Conservation (phyloP, 2,888 invertebrate genomes). For the Parascotia fuliginaria region DNA sequence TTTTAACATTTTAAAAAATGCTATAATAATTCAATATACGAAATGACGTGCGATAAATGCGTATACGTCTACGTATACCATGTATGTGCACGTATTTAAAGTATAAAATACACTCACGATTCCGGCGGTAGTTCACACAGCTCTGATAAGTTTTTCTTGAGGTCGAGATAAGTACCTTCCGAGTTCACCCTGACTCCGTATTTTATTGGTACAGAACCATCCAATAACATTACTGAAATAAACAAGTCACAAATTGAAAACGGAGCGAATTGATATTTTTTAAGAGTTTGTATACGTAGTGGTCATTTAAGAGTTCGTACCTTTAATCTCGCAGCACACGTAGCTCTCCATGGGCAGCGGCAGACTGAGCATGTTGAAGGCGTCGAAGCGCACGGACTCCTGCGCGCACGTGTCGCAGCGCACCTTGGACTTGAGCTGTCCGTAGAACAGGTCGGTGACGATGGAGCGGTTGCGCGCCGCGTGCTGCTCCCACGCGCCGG, state of each 20-base stretch:
- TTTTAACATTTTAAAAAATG: too few species aligned
- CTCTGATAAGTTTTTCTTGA: constrained; percentile 89
- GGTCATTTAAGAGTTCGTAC: constrained; percentile 76
- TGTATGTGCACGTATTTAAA: background rate
- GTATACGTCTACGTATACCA: background rate
- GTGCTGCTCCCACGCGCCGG: constrained; percentile 94
- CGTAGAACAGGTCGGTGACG: constrained; percentile 96
- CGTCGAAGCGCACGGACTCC: constrained; percentile 95
- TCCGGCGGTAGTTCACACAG: constrained; percentile 85
- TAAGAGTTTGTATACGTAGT: too few species aligned
- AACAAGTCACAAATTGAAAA: too few species aligned
- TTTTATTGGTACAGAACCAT: constrained; percentile 93
- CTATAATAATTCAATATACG: too few species aligned
- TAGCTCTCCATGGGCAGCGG: constrained; percentile 96
- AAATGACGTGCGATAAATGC: background rate
- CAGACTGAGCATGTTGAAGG: constrained; percentile 95
- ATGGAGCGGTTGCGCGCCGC: constrained; percentile 93
- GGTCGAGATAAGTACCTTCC: constrained; percentile 91
- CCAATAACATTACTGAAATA: constrained; percentile 88
- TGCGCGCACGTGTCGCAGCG: constrained; percentile 93
- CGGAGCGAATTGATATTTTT: too few species aligned
- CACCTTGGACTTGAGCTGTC: constrained; percentile 95
- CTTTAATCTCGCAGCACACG: constrained; percentile 90
- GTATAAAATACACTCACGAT: constrained; percentile 55
- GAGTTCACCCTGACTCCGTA: constrained; percentile 94